These are phyloP conservation scores for Leptinotarsa peninsularis DNA, from an alignment of 2,888 invertebrate genomes.

Conservation along the genomic window DNA sequence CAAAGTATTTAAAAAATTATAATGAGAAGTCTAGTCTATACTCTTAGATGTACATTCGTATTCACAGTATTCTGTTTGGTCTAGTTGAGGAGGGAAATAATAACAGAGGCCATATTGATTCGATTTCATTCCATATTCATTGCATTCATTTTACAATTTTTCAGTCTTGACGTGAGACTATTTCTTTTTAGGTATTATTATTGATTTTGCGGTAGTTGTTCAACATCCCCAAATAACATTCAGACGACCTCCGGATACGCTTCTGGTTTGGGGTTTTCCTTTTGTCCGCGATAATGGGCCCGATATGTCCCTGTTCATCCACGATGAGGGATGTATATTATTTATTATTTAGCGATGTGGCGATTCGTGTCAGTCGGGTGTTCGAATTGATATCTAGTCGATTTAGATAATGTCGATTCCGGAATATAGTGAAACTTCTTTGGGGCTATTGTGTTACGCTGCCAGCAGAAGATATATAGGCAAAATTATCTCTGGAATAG, in stretches of 20 bases:
- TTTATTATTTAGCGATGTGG: neutral
- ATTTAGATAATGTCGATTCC: constrained; percentile 3
- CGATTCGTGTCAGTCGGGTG: neutral
- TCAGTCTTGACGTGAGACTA: no score
- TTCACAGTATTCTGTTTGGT: no score
- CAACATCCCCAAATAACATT: no score
- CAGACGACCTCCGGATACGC: neutral
- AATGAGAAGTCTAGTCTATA: no score
- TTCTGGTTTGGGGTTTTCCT: constrained; percentile 23
- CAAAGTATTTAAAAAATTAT: no score
- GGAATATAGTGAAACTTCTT: neutral
- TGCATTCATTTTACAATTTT: no score
- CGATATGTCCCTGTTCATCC: constrained; percentile 17
- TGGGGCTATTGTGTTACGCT: neutral
- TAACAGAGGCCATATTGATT: no score
- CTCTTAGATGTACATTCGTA: no score
- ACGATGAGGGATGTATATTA: constrained; percentile 7
- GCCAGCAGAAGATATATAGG: neutral
- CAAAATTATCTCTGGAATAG: neutral
- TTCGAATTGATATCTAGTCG: neutral
- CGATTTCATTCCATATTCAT: no score
- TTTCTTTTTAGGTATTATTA: no score
- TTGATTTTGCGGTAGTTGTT: no score
- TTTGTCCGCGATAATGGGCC: constrained; percentile 36
- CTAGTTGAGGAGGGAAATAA: no score